Evolutionary conservation across 2,113 vertebrate genomes (phyloP).

Genomic region (Tautogolabrus adspersus): DNA sequence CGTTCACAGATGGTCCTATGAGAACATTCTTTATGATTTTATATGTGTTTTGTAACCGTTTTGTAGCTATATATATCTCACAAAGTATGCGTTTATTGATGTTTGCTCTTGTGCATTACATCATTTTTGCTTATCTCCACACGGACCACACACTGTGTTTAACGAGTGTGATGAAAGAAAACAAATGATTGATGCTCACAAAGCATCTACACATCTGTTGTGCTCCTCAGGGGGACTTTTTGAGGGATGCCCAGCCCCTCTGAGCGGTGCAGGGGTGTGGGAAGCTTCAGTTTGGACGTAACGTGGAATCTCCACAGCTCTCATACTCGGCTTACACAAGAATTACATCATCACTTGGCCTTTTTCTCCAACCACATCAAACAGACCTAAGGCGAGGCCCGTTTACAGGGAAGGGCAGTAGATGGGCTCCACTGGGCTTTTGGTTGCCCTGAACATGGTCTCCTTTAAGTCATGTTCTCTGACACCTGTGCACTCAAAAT

Average conservation of each 20-base stretch:
- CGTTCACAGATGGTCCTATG: not conserved
- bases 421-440: slow-evolving; percentile 41
- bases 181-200: slow-evolving; percentile 72
- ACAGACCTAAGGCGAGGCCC: slow-evolving; percentile 48
- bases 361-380: slow-evolving; percentile 73
- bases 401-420: slow-evolving; percentile 48
- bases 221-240: slow-evolving; percentile 63
- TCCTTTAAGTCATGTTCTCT: slow-evolving; percentile 21
- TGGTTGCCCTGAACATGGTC: slow-evolving; percentile 29
- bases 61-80: slow-evolving; percentile 13
- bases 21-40: not conserved
- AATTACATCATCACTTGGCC: slow-evolving; percentile 73
- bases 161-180: slow-evolving; percentile 66
- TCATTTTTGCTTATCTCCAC: slow-evolving; percentile 61
- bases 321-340: slow-evolving; percentile 66
- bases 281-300: slow-evolving; percentile 63
- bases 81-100: slow-evolving; percentile 39
- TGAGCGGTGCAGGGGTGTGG: slow-evolving; percentile 67
- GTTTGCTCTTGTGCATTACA: slow-evolving; percentile 40
- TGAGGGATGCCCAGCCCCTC: slow-evolving; percentile 68
- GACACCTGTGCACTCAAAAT: slow-evolving; percentile 38
- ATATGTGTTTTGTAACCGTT: slow-evolving; percentile 1
- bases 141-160: slow-evolving; percentile 67
- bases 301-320: slow-evolving; percentile 63
- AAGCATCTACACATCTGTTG: slow-evolving; percentile 77